Base-by-base conservation (phyloP, 1,140 invertebrate genomes). In the Chlorops oryzae region DNA sequence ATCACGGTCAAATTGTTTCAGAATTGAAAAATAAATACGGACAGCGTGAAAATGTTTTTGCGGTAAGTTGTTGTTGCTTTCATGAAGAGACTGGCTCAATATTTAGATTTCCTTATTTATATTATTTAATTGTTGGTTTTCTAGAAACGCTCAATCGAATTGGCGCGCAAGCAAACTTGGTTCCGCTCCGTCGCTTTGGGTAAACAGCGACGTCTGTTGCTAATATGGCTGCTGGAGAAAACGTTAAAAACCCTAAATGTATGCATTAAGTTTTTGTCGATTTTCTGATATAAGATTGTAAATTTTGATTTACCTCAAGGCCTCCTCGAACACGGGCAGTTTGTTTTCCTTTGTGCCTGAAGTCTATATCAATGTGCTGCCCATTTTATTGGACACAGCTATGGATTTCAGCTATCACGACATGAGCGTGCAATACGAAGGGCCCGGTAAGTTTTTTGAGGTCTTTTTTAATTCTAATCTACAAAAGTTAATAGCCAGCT, bases 271-370 rank as follows among this genome's bases (percentile, higher is more conserved):
- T 22, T 22, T 22, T 45, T 24, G 28, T 47, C 23, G 9, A 15
- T 32, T 32, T 32, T 32, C 9, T 9, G 15, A 32, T 9, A 10
- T 10, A 32, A 10, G 28, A 32, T 10, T 9, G 28, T 32, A 32
- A 9, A 32, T 32, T 32, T 32, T 32, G 28, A 32, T 10, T 10
- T 23, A 13, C 12, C 18, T 41, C 3, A 25, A 51, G 51, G 50
- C 51, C 2, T 61, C 66, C 5, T 84, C 84, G 4, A 57, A 65
- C n/a, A 74, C 78, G 34, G 82, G 82, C 10, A 74, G 79, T 4
- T 75, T 90, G 25, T 90, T 90, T 68, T 78, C 81, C 9, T 91
- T 90, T 65, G 81, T 90, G 13, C 89, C 89, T 2, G 87, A 90
- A 54, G 85, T 88, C 62, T 90, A 91, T 64, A 75, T 91, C 6